Evolutionary conservation across 1,140 invertebrate species (phyloP), one percentile per base, ranked within the genome.

Genomic region (Drosophila melanogaster): DNA sequence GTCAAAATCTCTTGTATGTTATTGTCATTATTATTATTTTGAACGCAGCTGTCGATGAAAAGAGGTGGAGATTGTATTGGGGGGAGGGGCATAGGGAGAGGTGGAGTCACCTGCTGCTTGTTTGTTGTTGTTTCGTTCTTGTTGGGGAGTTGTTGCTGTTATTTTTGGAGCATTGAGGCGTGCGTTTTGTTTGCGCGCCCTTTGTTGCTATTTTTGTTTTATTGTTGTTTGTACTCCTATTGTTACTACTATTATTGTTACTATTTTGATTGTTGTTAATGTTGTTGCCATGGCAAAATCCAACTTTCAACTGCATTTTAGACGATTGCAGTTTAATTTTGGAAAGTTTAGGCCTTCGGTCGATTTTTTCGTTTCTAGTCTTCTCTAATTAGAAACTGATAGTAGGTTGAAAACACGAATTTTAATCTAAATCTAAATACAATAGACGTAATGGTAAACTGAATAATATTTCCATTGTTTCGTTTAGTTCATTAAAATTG

Each of bases 181-280:
- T 89, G 83, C 83, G 84, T 83, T 89, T 87, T 87, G 83, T 83
- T 85, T 80, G 81, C 73, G 80, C 73, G 81, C 77, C 81, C 81
- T 65, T 74, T 85, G 70, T 77, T 70, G 40, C 46, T 22, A 22
- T 22, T 56, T 38, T 38, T 54, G 35, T 77, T 19, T 33, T 41
- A 55, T 62, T 60, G 35, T 75, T 76, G 51, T 15, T 71, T 72
- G 43, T 64, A 33, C 41, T 53, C n/a, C 30, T 59, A 26, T 50
- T 66, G 19, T 47, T 78, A 22, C 22, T 64, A 35, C 30, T 57
- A 26, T 37, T 66, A 26, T 50, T 66, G 19, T 47, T 78, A 22
- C 26, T 64, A 51, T 19, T 51, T 51, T 19, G 49, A 38, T 67
- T 62, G 46, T 51, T 81, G 38, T 79, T 61, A 61, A 73, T 78